Base-by-base conservation (phyloP, 1,140 invertebrate genomes). In the Brachionus paranguensis region DNA sequence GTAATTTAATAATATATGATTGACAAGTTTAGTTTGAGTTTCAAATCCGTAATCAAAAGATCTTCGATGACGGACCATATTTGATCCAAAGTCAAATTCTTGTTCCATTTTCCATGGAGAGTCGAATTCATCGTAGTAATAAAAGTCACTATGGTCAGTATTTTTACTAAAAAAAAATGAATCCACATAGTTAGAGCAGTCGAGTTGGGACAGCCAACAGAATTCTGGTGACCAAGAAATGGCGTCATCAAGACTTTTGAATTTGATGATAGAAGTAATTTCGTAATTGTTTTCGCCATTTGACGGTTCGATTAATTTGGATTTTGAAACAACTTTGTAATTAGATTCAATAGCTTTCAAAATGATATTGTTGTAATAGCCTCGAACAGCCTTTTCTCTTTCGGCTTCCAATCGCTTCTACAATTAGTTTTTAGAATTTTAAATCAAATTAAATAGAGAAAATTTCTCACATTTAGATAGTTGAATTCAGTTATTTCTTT, bases 301-400 rank as follows among this genome's bases (percentile, higher is more conserved):
- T 50, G 47, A 24, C 24, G 20, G 1, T 33, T n/a, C n/a, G 6
- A 27, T 76, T 76, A 50, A 27, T 50, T 76, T 47, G 11, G 43
- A 24, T 12, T 50, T 50, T 3, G 72, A 27, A 27, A 24, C 20
- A 4, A 76, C 45, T 50, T 47, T 11, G 27, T 76, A 76, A 76
- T 11, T 50, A 2, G 72, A 76, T 24, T 76, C 72, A 12, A 76
- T 76, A 0, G 10, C 47, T 24, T 50, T 76, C 33, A 76, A 50
- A 27, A 76, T 24, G 8, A 76, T 29, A 50, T 76, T 76, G 24
- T 76, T 76, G 27, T 27, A 76, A 76, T 76, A 76, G 27, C 27
- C 45, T 27, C 27, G 14, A 5, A 43, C 4, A 43, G 70, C 12
- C 41, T 74, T 74, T 74, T 74, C 70, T 74, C 20, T 43, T 20